Conservation (phyloP, 2,888 invertebrate species). For the Bellardia pandia region DNA sequence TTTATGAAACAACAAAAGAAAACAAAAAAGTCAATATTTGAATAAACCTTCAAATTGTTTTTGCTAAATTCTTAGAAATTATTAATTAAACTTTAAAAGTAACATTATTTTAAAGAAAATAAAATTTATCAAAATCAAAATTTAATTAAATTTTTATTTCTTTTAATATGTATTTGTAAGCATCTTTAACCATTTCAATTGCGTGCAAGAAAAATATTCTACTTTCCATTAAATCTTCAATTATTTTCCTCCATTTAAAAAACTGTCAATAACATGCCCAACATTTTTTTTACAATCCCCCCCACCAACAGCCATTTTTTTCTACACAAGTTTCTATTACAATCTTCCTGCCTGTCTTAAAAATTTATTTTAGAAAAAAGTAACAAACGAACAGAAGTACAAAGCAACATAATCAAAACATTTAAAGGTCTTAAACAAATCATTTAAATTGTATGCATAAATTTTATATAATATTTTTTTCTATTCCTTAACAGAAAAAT, state of each 20-base stretch:
- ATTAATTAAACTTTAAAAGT: too few relatives aligned
- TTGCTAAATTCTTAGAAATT: too few relatives aligned
- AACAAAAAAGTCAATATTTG: too few relatives aligned
- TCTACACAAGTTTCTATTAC: slow-evolving; percentile 23
- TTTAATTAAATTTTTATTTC: not conserved
- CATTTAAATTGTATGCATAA: slow-evolving; percentile 69
- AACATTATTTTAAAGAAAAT: too few relatives aligned
- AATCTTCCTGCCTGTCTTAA: slow-evolving; percentile 5
- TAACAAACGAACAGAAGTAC: not conserved
- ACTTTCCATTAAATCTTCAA: not conserved
- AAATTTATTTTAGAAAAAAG: slow-evolving; percentile 9
- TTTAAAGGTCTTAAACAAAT: slow-evolving; percentile 66
- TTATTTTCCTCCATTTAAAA: slow-evolving; percentile 62
- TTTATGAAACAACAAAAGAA: too few relatives aligned
- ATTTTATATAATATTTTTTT: slow-evolving; percentile 34
- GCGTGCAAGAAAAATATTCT: not conserved
- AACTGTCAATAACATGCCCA: slow-evolving; percentile 68
- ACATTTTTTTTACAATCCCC: slow-evolving; percentile 10
- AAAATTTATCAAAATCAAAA: too few relatives aligned
- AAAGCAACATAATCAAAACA: slow-evolving; percentile 41
- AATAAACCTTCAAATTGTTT: too few relatives aligned
- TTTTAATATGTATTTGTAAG: not conserved
- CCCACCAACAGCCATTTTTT: not conserved
- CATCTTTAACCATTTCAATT: not conserved
- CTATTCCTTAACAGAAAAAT: slow-evolving; percentile 28